phyloP scores from a whole-genome alignment of 2,113 vertebrate species.

The western clawed frog (Xenopus tropicalis) region DNA sequence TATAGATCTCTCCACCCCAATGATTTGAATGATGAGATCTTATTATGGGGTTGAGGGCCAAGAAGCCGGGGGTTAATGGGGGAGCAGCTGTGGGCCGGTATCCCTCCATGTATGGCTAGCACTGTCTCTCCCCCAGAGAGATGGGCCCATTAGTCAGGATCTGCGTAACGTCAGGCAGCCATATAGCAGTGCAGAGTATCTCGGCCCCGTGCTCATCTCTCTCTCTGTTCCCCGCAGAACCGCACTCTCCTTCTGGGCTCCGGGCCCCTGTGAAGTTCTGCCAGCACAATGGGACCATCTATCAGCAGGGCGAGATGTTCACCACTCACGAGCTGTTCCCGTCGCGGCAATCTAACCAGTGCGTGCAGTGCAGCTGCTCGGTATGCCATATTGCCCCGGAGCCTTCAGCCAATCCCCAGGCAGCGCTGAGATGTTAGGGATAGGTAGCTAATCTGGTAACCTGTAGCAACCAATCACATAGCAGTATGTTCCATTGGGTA shows the following conservation, averaged over 20 bases:
- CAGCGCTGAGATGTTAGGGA: no score
- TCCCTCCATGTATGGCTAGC: neutral
- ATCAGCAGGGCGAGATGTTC: slow-evolving; percentile 87
- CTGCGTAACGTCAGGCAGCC: fast-evolving
- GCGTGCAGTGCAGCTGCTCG: slow-evolving; percentile 88
- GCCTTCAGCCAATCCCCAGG: no score
- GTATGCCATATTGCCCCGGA: slow-evolving; percentile 63
- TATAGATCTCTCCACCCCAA: no score
- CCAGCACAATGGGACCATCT: slow-evolving; percentile 79
- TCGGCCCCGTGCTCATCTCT: neutral
- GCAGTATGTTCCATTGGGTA: no score
- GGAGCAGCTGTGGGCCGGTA: neutral
- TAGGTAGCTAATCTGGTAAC: no score
- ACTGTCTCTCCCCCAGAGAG: neutral
- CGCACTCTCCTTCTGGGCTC: slow-evolving; percentile 76
- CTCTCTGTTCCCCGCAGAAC: slow-evolving; percentile 60
- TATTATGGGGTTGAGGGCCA: no score
- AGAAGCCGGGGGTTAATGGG: no score
- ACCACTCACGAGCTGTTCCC: slow-evolving; percentile 79
- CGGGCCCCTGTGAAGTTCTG: slow-evolving; percentile 75
- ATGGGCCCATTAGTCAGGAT: neutral
- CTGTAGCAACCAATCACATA: no score
- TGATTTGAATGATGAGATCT: no score
- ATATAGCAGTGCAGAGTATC: fast-evolving
- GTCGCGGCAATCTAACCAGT: slow-evolving; percentile 80